phyloP scores from a whole-genome alignment of 1,140 invertebrate species.

The Riptortus pedestris region DNA sequence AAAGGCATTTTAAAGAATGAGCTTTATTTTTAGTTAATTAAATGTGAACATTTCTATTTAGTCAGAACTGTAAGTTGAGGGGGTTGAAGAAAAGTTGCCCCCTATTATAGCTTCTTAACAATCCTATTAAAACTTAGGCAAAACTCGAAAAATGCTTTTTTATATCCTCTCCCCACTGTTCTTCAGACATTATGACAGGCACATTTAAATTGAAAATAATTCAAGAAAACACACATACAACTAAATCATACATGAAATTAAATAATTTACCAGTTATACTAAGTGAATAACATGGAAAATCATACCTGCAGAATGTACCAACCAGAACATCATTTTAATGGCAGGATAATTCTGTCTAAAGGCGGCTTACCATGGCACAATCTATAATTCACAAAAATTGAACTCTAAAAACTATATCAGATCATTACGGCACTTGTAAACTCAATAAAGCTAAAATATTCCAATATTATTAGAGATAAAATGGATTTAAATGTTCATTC shows the following conservation, averaged over 20 bases:
- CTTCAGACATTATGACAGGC: too few species aligned
- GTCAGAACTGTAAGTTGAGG: too few species aligned
- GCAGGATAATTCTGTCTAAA: not conserved
- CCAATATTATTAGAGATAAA: not conserved
- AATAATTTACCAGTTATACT: not conserved
- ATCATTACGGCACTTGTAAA: not conserved
- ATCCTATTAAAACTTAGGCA: not conserved
- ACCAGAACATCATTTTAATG: conserved; percentile 4
- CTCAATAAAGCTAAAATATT: not conserved
- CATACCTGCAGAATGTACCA: conserved; percentile 9
- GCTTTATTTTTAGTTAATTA: too few species aligned
- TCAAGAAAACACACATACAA: not conserved
- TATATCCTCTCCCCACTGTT: not conserved
- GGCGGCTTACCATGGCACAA: not conserved
- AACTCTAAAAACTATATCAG: not conserved
- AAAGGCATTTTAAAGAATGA: too few species aligned
- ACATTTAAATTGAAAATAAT: too few species aligned
- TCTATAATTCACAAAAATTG: not conserved
- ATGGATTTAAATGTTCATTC: not conserved
- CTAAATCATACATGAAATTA: not conserved
- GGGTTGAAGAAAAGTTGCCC: too few species aligned
- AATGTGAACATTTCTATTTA: too few species aligned
- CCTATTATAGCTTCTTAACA: too few species aligned
- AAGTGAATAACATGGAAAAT: not conserved
- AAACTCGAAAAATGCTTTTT: not conserved